Conservation (phyloP, 2,113 vertebrate genomes). For the Miniopterus natalensis region DNA sequence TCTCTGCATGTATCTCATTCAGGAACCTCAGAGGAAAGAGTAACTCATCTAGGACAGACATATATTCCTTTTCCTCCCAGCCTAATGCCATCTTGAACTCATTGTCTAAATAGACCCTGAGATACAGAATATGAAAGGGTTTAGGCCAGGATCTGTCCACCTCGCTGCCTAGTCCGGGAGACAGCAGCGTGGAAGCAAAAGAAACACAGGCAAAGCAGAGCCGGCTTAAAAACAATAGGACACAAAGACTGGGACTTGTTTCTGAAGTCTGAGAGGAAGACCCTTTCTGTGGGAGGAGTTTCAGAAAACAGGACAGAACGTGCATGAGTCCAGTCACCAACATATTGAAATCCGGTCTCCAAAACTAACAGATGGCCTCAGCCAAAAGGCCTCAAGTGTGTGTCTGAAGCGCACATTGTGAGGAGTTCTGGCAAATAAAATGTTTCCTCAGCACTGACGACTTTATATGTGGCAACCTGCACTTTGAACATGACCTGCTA, state of each 20-base stretch:
- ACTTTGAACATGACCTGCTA: background rate
- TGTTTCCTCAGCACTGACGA: background rate
- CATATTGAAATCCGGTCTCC: constrained; percentile 35
- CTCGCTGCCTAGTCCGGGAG: background rate
- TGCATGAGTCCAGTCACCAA: constrained; percentile 54
- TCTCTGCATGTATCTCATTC: background rate
- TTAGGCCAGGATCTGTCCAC: accelerated
- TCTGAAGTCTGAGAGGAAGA: constrained; percentile 56
- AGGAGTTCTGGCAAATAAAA: background rate
- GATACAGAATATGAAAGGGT: background rate
- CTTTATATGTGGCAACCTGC: background rate
- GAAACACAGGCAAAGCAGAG: background rate
- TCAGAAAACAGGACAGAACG: constrained; percentile 58
- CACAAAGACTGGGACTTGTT: constrained; percentile 16
- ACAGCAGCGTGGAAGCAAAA: background rate
- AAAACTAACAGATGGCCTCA: constrained; percentile 64
- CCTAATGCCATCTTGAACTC: background rate
- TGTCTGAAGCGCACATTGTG: background rate
- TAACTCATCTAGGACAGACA: background rate
- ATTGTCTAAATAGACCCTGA: background rate
- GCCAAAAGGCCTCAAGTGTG: background rate
- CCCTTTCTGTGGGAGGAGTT: constrained; percentile 47
- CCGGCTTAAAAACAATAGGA: background rate
- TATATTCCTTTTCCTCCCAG: background rate
- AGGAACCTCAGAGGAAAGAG: background rate